These are phyloP conservation scores for Pseudonaja textilis DNA, from an alignment of 2,113 vertebrate genomes.

Conservation along the genomic window DNA sequence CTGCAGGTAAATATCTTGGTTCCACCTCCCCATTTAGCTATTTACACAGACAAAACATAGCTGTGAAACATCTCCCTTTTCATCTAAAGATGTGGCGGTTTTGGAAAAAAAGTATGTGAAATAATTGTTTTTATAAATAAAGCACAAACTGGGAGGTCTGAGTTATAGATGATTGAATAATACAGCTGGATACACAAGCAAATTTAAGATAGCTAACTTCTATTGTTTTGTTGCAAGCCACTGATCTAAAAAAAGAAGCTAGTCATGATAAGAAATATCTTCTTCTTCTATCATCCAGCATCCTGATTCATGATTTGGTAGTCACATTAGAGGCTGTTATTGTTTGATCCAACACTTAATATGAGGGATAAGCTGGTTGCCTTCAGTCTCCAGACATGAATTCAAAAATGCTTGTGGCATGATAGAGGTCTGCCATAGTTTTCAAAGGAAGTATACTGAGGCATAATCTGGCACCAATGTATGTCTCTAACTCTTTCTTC, in stretches of 20 bases:
- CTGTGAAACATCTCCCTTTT: accelerated
- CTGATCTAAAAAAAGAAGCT: neutral
- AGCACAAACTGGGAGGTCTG: neutral
- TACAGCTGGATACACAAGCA: neutral
- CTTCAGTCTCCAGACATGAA: neutral
- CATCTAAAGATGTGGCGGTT: neutral
- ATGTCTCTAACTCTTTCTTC: neutral
- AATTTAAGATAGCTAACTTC: neutral
- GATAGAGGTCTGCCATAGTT: neutral
- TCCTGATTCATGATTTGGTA: neutral
- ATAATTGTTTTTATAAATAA: neutral
- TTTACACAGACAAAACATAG: neutral
- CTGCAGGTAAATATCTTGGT: neutral
- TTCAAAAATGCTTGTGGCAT: neutral
- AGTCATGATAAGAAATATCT: neutral
- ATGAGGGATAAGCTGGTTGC: too few species aligned
- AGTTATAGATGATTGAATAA: neutral
- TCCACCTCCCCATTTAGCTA: neutral
- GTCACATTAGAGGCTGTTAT: neutral
- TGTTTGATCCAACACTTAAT: neutral
- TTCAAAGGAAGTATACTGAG: neutral
- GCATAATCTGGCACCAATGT: neutral
- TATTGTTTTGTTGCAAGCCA: neutral
- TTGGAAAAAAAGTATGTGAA: neutral
- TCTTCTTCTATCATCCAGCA: neutral